Conservation (phyloP, 2,888 invertebrate genomes). For the Leptogaster cylindrica region DNA sequence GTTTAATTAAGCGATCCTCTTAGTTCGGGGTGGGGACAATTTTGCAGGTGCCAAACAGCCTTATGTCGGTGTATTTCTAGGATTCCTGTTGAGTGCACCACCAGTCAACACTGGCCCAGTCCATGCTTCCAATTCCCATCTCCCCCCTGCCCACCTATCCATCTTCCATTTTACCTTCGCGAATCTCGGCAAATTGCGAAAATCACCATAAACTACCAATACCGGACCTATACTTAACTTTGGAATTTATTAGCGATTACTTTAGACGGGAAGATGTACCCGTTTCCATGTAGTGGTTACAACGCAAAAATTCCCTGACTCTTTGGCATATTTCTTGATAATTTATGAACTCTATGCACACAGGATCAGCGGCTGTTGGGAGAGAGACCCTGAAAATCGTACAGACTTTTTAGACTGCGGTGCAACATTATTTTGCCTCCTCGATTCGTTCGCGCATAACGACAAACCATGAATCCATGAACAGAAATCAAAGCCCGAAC, state of each 20-base stretch:
- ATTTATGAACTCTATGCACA: constrained; percentile 18
- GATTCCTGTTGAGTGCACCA: too few species aligned
- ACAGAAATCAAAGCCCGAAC: constrained; percentile 14
- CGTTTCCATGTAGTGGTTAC: neutral
- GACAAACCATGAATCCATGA: neutral
- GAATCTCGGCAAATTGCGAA: constrained; percentile 17
- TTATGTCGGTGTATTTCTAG: too few species aligned
- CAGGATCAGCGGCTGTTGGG: constrained; percentile 8
- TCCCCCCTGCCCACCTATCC: too few species aligned
- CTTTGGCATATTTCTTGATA: constrained; percentile 10
- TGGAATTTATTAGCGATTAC: constrained; percentile 29
- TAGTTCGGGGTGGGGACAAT: too few species aligned
- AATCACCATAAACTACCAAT: constrained; percentile 25
- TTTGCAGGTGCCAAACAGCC: too few species aligned
- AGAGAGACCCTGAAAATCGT: neutral
- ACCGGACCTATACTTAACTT: constrained; percentile 31
- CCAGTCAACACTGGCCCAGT: too few species aligned
- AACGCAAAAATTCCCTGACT: constrained; percentile 16
- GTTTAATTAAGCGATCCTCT: too few species aligned
- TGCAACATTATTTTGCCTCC: neutral
- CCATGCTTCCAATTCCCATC: too few species aligned
- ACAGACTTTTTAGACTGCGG: neutral
- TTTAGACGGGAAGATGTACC: constrained; percentile 2
- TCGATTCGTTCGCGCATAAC: neutral
- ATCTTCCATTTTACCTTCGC: too few species aligned